Conservation (phyloP, 2,888 invertebrate genomes). For the Tetheella fluctuosa region DNA sequence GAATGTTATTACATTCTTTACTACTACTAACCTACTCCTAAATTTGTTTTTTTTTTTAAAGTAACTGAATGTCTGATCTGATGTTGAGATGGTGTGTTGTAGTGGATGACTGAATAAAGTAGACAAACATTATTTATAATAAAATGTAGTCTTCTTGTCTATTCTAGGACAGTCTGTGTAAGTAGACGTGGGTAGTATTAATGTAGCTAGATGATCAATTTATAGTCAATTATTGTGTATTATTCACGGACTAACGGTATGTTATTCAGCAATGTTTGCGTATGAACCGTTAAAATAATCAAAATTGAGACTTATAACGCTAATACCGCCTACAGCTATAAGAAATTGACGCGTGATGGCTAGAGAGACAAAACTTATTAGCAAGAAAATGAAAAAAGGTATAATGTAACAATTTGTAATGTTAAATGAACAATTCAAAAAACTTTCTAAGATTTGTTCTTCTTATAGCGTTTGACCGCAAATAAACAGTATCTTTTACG, state of each 20-base stretch:
- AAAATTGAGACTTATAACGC: conserved; percentile 14
- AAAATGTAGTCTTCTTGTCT: background rate
- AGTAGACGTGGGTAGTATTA: background rate
- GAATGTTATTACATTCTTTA: too few species aligned
- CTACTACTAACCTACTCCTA: too few species aligned
- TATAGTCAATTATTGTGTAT: background rate
- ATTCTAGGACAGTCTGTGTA: background rate
- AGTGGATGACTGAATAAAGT: too few species aligned
- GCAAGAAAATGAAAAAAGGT: background rate
- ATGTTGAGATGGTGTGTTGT: too few species aligned
- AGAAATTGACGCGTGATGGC: background rate
- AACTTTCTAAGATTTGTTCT: background rate
- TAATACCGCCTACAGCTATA: conserved; percentile 13
- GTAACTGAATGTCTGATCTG: too few species aligned
- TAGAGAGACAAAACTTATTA: background rate
- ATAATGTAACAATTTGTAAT: background rate
- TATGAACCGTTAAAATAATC: conserved; percentile 16
- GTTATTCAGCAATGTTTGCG: conserved; percentile 17
- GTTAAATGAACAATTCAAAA: background rate
- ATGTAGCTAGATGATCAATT: background rate
- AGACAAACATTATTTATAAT: too few species aligned
- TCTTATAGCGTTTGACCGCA: background rate
- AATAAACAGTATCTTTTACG: background rate
- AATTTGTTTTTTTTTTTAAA: too few species aligned
- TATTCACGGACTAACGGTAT: conserved; percentile 14